Percentiles rank a stretch among this genome's conserved stretches.
phyloP scores from a whole-genome alignment of 2,888 invertebrate species.

The Physocephala rufipes region DNA sequence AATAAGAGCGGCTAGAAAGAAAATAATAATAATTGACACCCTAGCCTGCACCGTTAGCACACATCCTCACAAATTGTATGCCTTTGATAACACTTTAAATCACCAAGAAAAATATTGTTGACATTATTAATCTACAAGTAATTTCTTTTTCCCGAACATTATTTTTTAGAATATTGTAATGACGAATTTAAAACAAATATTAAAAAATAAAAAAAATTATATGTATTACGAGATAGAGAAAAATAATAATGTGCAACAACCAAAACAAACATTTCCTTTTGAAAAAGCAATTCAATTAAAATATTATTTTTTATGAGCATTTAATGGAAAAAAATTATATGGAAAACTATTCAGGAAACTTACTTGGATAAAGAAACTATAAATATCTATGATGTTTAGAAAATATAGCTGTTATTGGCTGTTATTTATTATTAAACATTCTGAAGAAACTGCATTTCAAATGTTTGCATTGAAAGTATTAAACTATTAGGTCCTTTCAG shows the following conservation, averaged over 20 bases:
- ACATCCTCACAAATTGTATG: too few relatives aligned
- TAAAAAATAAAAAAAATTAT: not conserved
- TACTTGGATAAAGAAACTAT: not conserved
- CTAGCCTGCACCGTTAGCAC: too few relatives aligned
- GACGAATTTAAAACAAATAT: too few relatives aligned
- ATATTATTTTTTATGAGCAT: not conserved
- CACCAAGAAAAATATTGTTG: too few relatives aligned
- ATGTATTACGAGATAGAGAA: not conserved
- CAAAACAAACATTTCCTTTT: not conserved
- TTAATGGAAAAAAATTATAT: not conserved
- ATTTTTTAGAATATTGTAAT: not conserved
- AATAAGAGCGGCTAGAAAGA: too few relatives aligned
- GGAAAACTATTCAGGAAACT: not conserved
- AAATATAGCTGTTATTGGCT: not conserved
- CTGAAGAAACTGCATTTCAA: too few relatives aligned
- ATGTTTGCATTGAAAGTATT: too few relatives aligned
- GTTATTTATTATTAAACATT: not conserved
- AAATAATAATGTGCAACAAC: not conserved
- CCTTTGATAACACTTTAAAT: too few relatives aligned
- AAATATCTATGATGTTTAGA: not conserved
- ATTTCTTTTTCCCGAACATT: conserved; percentile 24
- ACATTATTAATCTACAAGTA: conserved; percentile 8
- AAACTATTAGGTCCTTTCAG: too few relatives aligned
- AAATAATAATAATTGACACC: too few relatives aligned
- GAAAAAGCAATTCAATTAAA: not conserved